A percentile compares a stretch with the other conserved stretches of the same genome.
phyloP scores from a whole-genome alignment of 2,888 invertebrate species.

The Cristatella mucedo region DNA sequence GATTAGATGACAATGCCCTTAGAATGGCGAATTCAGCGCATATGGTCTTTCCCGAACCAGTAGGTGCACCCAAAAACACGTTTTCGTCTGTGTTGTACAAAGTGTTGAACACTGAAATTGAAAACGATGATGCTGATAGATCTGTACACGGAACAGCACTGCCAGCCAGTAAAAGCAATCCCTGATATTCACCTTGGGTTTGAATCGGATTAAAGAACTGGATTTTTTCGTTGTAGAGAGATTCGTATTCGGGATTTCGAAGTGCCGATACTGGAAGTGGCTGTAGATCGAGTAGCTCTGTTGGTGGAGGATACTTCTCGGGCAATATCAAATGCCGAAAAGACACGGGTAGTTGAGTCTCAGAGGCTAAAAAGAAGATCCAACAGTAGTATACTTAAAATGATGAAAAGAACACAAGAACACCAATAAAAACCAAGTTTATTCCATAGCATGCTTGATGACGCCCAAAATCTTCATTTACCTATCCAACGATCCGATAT shows the following conservation, averaged over 20 bases:
- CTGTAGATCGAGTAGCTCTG: slow-evolving; percentile 86
- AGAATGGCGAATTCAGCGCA: slow-evolving; percentile 90
- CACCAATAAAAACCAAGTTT: too few species aligned
- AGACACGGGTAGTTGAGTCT: slow-evolving; percentile 86
- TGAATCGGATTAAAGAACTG: slow-evolving; percentile 96
- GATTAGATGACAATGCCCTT: slow-evolving; percentile 45
- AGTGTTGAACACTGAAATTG: slow-evolving; percentile 71
- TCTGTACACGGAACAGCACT: too few species aligned
- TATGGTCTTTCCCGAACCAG: slow-evolving; percentile 57
- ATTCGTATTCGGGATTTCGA: slow-evolving; percentile 67
- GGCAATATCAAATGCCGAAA: slow-evolving; percentile 91
- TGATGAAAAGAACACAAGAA: too few species aligned
- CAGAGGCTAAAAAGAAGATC: slow-evolving; percentile 50
- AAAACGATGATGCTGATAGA: too few species aligned
- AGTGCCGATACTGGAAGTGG: slow-evolving; percentile 80
- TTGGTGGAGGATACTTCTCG: slow-evolving; percentile 93
- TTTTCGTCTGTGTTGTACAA: slow-evolving; percentile 97
- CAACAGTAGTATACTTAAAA: too few species aligned
- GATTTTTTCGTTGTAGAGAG: slow-evolving; percentile 66
- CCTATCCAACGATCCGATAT: slow-evolving; percentile 45
- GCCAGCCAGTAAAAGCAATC: too few species aligned
- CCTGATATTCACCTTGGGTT: slow-evolving; percentile 56
- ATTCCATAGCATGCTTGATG: too few species aligned
- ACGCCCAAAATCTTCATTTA: too few species aligned
- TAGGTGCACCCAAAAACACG: slow-evolving; percentile 59